phyloP scores from a whole-genome alignment of 2,113 vertebrate genomes.

The Nipponia nippon region DNA sequence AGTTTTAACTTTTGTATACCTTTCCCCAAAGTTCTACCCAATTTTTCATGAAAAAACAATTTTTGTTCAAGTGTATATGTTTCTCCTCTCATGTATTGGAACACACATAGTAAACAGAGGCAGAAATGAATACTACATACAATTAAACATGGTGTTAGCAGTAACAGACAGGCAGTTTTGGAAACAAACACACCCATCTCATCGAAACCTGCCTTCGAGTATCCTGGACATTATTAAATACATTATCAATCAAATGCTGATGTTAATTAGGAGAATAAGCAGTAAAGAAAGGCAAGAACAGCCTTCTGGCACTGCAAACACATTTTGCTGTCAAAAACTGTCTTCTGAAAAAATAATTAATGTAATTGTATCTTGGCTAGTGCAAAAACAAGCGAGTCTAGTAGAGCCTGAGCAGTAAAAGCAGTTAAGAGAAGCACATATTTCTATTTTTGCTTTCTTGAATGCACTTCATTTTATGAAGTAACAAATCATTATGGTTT shows the following conservation, averaged over 20 bases:
- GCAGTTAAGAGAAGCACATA: neutral
- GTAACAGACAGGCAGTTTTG: neutral
- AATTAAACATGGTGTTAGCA: neutral
- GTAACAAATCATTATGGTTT: accelerated
- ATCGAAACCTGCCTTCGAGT: neutral
- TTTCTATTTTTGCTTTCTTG: neutral
- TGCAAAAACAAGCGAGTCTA: neutral
- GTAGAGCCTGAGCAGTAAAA: neutral
- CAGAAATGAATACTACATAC: neutral
- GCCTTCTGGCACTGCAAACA: neutral
- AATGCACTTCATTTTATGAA: neutral
- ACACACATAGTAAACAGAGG: neutral
- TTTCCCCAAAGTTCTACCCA: neutral
- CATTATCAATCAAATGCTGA: neutral
- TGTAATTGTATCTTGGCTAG: neutral
- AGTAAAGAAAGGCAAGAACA: neutral
- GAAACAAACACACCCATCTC: neutral
- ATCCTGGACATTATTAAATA: neutral
- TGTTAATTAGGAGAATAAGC: neutral
- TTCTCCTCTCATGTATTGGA: neutral
- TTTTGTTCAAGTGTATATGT: neutral
- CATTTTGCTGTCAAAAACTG: neutral
- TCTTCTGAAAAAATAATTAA: neutral
- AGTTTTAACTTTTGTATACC: neutral
- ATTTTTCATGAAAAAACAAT: neutral